Conservation (phyloP, 2,888 invertebrate species). For the Drosophila incognita region DNA sequence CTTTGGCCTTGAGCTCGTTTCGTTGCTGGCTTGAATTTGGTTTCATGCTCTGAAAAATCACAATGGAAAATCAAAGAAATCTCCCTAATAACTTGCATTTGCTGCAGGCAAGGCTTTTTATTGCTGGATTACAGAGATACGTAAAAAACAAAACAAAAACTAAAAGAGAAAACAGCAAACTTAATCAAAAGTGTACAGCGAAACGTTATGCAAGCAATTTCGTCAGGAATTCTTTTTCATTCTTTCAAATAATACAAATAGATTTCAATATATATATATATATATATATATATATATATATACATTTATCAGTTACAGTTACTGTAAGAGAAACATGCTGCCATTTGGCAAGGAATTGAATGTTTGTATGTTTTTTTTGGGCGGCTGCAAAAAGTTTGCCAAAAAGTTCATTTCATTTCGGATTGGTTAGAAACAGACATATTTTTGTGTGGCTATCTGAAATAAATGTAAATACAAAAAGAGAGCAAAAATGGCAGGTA, state of each 20-base stretch:
- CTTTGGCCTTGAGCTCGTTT: conserved; percentile 6
- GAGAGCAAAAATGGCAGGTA: conserved; percentile 59
- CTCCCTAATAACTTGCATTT: conserved; percentile 31
- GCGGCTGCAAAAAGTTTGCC: conserved; percentile 42
- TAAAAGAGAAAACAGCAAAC: conserved; percentile 41
- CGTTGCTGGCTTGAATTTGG: conserved; percentile 10
- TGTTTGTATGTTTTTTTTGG: conserved; percentile 43
- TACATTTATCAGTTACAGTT: conserved; percentile 56
- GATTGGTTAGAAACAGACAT: conserved; percentile 68
- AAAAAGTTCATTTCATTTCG: conserved; percentile 71
- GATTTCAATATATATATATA: conserved; percentile 73
- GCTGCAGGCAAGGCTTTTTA: conserved; percentile 19
- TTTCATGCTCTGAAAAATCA: conserved; percentile 19
- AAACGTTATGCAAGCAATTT: conserved; percentile 60
- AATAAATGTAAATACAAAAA: conserved; percentile 17
- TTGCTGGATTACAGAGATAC: not conserved
- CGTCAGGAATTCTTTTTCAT: conserved; percentile 53
- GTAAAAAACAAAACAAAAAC: conserved; percentile 11
- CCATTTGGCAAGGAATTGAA: conserved; percentile 34
- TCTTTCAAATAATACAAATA: conserved; percentile 63
- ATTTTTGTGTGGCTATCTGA: conserved; percentile 54
- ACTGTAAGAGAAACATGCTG: conserved; percentile 43
- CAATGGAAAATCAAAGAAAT: conserved; percentile 39
- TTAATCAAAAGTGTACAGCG: conserved; percentile 69
- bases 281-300: conserved; percentile 64